Base-by-base conservation (phyloP, 1,140 invertebrate species). In the Tetramorium simillimum region DNA sequence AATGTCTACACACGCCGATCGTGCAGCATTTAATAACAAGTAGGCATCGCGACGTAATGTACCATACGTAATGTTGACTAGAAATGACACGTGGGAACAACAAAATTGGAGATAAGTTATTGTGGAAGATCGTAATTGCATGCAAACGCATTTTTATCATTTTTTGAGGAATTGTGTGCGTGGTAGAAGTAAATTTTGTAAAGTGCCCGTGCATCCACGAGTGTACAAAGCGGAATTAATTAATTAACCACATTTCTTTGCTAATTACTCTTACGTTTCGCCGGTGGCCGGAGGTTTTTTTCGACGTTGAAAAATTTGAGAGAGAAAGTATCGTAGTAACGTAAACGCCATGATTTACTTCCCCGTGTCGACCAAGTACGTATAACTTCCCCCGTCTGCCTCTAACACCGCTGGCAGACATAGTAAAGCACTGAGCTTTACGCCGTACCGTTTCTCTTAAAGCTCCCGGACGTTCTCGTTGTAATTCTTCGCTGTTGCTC, bases 1-100 rank as follows among this genome's bases (percentile, higher is more conserved):
- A 84, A 84, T 84, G 80, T 84, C 80, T 84, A 84, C 69, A 75
- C n/a, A 75, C 69, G 69, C n/a, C 53, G 69, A 84, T 84, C 80
- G 80, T 73, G 80, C 80, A 49, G 14, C 69, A 73, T 84, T 84
- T 84, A 84, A 84, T 84, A 84, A 84, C 80, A 24, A 84, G 24
- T 21, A 49, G 40, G 18, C 43, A 75, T 62, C 28, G 40, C 40
- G 40, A 73, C n/a, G 33, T 73, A 60, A 60, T 16, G 53, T 49
- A 46, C 14, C 33, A 9, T 53, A 40, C 2, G 40, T 28, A n/a
- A 58, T 49, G 46, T 60, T 24, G 28, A 24, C 18, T n/a, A n/a
- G n/a, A 24, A 37, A 75, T 18, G 58, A 62, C 51, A 33, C 5
- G 5, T 40, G 14, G 10, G 2, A 56, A 40, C 40, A 53, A 16